Conservation (phyloP, 92 coral and sea anemone genomes). For the Metridium senile region DNA sequence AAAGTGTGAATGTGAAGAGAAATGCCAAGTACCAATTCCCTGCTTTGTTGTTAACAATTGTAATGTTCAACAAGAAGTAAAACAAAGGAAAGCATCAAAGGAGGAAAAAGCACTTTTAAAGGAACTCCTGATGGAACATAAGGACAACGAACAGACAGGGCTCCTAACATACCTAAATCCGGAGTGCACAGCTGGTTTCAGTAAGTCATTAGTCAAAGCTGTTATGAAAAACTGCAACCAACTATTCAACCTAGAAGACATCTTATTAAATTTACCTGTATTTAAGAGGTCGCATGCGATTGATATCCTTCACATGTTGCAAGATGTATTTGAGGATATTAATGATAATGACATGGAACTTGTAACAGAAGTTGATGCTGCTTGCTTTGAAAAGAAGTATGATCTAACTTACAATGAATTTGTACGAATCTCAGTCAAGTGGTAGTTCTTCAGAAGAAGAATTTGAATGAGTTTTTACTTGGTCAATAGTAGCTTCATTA, state of each 20-base stretch:
- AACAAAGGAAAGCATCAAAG: slow-evolving; percentile 8
- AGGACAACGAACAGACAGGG: not conserved
- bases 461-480: not conserved
- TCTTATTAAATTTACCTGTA: slow-evolving; percentile 40
- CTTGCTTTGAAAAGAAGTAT: not conserved
- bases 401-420: not conserved
- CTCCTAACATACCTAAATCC: slow-evolving; percentile 9
- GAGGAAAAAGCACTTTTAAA: slow-evolving; percentile 19
- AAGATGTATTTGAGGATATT: slow-evolving; percentile 52
- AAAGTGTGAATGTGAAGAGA: slow-evolving; percentile 24
- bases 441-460: slow-evolving; percentile 15
- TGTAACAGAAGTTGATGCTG: not conserved
- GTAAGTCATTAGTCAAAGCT: slow-evolving; percentile 25
- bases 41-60: not conserved
- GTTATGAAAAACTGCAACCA: slow-evolving; percentile 48
- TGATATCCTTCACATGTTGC: slow-evolving; percentile 46
- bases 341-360: not conserved
- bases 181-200: slow-evolving; percentile 53
- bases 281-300: slow-evolving; percentile 46
- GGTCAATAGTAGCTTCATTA: not conserved
- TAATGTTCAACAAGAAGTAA: not conserved
- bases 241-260: slow-evolving; percentile 35
- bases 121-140: slow-evolving; percentile 29
- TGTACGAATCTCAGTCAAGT: not conserved
- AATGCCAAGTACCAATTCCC: slow-evolving; percentile 23